Evolutionary conservation across 2,113 vertebrate genomes (phyloP).

Genomic region (Taxidea taxus): DNA sequence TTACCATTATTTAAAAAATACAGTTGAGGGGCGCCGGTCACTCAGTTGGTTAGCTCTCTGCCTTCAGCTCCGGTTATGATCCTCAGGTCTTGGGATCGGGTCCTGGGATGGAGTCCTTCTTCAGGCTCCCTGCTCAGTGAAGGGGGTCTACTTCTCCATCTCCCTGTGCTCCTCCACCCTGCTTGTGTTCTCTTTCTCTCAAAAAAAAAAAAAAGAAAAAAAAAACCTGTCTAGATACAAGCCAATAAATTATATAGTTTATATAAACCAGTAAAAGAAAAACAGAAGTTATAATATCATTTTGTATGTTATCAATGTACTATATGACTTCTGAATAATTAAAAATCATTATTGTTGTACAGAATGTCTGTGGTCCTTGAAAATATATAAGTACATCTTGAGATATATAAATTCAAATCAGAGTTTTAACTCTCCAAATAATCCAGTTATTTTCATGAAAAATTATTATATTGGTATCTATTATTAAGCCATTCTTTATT

Average conservation of each 20-base stretch:
- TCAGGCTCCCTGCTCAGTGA: no score
- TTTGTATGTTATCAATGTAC: neutral
- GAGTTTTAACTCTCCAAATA: neutral
- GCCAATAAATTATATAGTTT: neutral
- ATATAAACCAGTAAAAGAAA: neutral
- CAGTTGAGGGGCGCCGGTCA: neutral
- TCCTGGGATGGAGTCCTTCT: no score
- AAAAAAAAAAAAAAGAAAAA: no score
- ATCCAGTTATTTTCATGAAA: constrained; percentile 2
- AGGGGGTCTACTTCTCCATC: no score
- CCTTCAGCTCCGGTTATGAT: no score
- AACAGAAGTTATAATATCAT: neutral
- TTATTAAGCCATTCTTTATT: constrained; percentile 7
- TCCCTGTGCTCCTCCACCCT: no score
- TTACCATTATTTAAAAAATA: neutral
- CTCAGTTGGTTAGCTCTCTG: no score
- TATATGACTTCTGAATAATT: neutral
- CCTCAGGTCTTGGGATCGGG: no score
- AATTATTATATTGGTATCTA: neutral
- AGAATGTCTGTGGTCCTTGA: neutral
- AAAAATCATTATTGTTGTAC: neutral
- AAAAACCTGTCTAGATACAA: neutral
- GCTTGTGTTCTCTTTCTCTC: no score
- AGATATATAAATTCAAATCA: neutral
- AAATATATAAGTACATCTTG: neutral